Evolutionary conservation across 2,113 vertebrate species (phyloP).

Genomic region (Oriolus oriolus): DNA sequence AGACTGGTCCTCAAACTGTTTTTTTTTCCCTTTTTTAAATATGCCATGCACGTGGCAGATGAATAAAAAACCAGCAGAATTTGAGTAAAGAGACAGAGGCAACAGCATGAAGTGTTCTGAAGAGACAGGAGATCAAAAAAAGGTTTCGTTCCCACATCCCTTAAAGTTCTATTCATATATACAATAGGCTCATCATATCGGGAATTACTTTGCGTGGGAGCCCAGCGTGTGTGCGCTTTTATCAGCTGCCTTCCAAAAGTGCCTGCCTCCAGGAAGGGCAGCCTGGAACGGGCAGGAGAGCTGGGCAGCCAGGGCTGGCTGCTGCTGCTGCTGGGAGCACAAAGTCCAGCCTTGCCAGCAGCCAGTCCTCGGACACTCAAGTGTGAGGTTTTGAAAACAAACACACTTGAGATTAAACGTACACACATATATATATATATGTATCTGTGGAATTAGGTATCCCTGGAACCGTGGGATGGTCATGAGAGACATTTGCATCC

Average conservation of each 20-base stretch:
- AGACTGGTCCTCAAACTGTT: not conserved
- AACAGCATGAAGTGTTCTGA: not conserved
- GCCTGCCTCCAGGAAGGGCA: not conserved
- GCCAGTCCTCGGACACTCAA: not conserved
- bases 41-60: not conserved
- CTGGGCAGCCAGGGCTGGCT: not conserved
- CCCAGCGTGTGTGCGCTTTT: not conserved
- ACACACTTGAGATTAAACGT: not conserved
- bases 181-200: not conserved
- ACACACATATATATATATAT: fast-evolving
- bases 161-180: slow-evolving; percentile 7
- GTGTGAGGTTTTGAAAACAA: not conserved
- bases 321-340: not conserved
- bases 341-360: not conserved
- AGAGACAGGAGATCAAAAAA: slow-evolving; percentile 51
- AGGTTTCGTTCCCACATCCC: not conserved
- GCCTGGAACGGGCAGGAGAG: not conserved
- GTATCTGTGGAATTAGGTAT: not conserved
- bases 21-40: not conserved
- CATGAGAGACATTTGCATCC: not conserved
- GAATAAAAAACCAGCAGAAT: not conserved
- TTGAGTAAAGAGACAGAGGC: not conserved
- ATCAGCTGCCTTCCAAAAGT: not conserved
- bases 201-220: not conserved
- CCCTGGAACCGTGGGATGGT: fast-evolving